Base-by-base conservation (phyloP, 2,113 vertebrate species). In the Procapra przewalskii region DNA sequence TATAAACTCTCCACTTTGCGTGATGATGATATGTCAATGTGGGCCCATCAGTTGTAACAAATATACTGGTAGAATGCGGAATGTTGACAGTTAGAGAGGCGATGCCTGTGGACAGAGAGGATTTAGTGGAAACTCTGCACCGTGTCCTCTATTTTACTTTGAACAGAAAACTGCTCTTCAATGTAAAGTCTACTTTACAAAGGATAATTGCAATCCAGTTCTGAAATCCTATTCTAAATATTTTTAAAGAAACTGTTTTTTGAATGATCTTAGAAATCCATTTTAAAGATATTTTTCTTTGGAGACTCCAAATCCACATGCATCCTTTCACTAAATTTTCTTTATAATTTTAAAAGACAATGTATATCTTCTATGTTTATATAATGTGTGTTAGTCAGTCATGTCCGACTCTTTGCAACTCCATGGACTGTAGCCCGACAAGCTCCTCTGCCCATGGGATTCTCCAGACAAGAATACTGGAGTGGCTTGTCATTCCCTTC, bases 41-140 rank as follows among this genome's bases (percentile, higher is more conserved):
- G 62, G 33, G 7, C 62, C 62, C 16, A 67, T 67, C 62, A n/a
- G 7, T 67, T n/a, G 6, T 17, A 67, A 67, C 4, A 67, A 67
- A 67, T 2, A 67, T 19, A 67, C 33, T 0, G 0, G 6, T n/a
- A 67, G 33, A 67, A 17, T n/a, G 33, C 0, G 2, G 33, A 67
- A n/a, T 19, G 4, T n/a, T 19, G 33, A n/a, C 62, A n/a, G 62
- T 6, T n/a, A 8, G 33, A 8, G 1, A n/a, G 33, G 33, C 3
- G 0, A 64, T 64, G 15, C 7, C 0, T 9, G 16, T n/a, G 16
- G 62, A 64, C 1, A 3, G 31, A n/a, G 15, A 64, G 62, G 62
- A 9, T 64, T n/a, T 64, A 64, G 62, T 67, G 16, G 16, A 67
- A 67, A n/a, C 15, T n/a, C 33, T 9, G 62, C 33, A n/a, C 8